Conservation (phyloP, 2,113 vertebrate genomes). For the Leptobrachium leishanense region DNA sequence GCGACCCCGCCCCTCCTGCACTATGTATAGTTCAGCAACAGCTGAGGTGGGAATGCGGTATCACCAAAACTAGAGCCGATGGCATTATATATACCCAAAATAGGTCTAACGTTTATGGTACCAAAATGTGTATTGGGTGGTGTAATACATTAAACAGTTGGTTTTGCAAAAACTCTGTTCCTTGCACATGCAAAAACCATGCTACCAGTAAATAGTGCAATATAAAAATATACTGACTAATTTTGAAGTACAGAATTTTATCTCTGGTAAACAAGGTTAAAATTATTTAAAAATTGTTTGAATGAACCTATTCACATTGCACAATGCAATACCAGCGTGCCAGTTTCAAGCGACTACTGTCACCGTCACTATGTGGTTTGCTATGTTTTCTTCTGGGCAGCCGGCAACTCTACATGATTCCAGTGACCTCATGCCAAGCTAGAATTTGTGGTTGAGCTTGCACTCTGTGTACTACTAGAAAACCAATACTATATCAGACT, state of each 20-base stretch:
- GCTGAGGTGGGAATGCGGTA: no score
- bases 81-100: no score
- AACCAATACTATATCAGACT: neutral
- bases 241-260: neutral
- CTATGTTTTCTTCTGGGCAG: constrained; percentile 8
- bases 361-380: constrained; percentile 28
- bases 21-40: no score
- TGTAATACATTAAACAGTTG: no score
- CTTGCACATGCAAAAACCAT: no score
- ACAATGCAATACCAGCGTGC: neutral
- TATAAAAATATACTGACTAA: neutral
- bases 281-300: neutral
- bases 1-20: no score
- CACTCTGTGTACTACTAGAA: constrained; percentile 14
- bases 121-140: no score
- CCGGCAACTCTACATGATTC: neutral
- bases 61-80: no score
- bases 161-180: no score
- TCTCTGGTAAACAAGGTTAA: neutral
- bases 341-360: neutral
- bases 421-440: neutral
- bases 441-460: constrained; percentile 22
- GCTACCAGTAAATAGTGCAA: no score
- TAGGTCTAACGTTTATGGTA: no score
- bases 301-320: neutral